Evolutionary conservation across 2,113 vertebrate species (phyloP).

Genomic region (Caranx melampygus): DNA sequence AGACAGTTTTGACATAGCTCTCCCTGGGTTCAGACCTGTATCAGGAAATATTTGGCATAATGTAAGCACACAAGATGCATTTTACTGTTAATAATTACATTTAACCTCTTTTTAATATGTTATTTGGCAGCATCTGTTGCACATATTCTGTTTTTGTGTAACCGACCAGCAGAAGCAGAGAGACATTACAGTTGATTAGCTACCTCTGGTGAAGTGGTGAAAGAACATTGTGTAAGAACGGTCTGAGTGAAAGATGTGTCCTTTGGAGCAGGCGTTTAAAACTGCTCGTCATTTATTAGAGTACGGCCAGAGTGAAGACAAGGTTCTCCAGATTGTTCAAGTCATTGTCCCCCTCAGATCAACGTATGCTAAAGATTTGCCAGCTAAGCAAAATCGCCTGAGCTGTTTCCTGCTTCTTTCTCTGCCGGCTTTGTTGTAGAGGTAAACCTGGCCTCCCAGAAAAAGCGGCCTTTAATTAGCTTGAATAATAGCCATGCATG

Average conservation of each 20-base stretch:
- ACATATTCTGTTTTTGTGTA: not conserved
- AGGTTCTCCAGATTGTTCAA: conserved; percentile 52
- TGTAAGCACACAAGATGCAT: too few relatives aligned
- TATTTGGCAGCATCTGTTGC: not conserved
- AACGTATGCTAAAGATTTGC: conserved; percentile 67
- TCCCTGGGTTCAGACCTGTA: too few relatives aligned
- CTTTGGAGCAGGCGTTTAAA: conserved; percentile 34
- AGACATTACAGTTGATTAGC: not conserved
- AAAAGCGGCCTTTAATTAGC: conserved; percentile 83
- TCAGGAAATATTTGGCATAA: too few relatives aligned
- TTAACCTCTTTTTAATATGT: not conserved
- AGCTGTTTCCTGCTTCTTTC: conserved; percentile 81
- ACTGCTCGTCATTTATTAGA: conserved; percentile 38
- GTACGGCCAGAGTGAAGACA: conserved; percentile 31
- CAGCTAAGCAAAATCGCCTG: conserved; percentile 70
- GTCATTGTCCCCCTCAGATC: conserved; percentile 56
- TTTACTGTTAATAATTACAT: too few relatives aligned
- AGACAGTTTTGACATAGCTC: too few relatives aligned
- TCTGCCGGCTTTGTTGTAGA: conserved; percentile 78
- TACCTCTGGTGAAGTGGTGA: not conserved
- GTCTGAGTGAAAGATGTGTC: conserved; percentile 15
- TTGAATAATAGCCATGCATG: conserved; percentile 85
- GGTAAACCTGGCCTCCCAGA: conserved; percentile 77
- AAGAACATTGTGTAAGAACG: conserved; percentile 8
- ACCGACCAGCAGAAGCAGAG: not conserved